These are phyloP conservation scores for Corythoichthys haematopterus DNA, from an alignment of 2,113 vertebrate genomes.

Conservation along the genomic window DNA sequence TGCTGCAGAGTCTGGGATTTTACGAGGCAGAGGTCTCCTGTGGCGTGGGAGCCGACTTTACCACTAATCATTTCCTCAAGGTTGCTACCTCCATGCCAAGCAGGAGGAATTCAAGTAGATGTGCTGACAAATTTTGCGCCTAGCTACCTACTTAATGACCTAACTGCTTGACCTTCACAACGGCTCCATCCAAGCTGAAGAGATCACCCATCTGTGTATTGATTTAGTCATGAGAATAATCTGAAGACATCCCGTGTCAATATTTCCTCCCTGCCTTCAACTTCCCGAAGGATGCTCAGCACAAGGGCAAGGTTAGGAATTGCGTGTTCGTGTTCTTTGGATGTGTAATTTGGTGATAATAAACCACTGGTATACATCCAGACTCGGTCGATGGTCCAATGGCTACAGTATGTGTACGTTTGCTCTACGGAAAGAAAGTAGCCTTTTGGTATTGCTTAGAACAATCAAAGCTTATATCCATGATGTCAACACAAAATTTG, in stretches of 20 bases:
- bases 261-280: conserved; percentile 54
- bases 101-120: conserved; percentile 42
- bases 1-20: conserved; percentile 52
- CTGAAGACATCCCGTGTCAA: conserved; percentile 67
- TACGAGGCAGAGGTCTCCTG: conserved; percentile 66
- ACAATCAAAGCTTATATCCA: conserved; percentile 57
- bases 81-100: conserved; percentile 54
- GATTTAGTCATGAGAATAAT: conserved; percentile 71
- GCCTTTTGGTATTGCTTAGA: conserved; percentile 36
- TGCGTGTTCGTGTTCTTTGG: conserved; percentile 47
- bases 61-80: conserved; percentile 71
- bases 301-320: conserved; percentile 59
- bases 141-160: conserved; percentile 60
- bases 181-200: conserved; percentile 57
- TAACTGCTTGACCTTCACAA: conserved; percentile 66
- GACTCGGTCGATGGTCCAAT: not conserved
- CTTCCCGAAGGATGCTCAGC: conserved; percentile 53
- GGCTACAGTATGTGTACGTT: conserved; percentile 2
- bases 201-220: conserved; percentile 59
- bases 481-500: conserved; percentile 59
- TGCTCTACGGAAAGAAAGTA: conserved; percentile 13
- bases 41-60: conserved; percentile 67
- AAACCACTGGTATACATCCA: not conserved
- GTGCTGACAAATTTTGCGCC: conserved; percentile 51
- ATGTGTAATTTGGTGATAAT: conserved; percentile 34